Evolutionary conservation across 1,140 invertebrate genomes (phyloP).

Genomic region (Caenorhabditis briggsae): DNA sequence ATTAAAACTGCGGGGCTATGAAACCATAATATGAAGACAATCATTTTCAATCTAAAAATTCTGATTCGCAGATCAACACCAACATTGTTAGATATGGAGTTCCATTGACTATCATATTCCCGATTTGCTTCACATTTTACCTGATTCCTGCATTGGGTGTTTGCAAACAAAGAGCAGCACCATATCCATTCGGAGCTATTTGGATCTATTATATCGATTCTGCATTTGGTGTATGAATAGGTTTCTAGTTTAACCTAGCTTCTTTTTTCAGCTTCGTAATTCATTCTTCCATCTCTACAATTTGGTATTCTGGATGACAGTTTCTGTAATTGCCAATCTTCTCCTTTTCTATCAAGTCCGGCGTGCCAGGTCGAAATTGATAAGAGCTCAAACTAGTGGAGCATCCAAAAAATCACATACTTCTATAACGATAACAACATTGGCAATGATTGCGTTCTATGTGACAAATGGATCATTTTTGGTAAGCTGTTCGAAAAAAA

Average conservation of each 20-base stretch:
- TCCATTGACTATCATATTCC: background rate
- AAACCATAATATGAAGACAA: background rate
- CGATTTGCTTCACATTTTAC: constrained; percentile 21
- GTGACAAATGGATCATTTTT: constrained; percentile 23
- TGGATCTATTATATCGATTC: constrained; percentile 26
- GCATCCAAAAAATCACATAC: background rate
- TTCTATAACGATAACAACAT: background rate
- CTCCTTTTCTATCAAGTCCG: background rate
- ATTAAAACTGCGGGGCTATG: too few species aligned
- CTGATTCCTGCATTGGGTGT: constrained; percentile 15
- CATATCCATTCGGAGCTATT: constrained; percentile 17
- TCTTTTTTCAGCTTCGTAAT: background rate
- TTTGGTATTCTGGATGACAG: constrained; percentile 12
- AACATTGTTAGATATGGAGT: background rate
- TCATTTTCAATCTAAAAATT: background rate
- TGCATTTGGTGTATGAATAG: background rate
- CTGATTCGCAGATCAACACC: background rate
- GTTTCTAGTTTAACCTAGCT: background rate
- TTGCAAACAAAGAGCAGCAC: background rate
- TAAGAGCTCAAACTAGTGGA: background rate
- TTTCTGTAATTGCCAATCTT: background rate
- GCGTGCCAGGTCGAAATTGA: background rate
- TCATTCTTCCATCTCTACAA: constrained; percentile 1
- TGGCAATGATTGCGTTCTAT: constrained; percentile 10
- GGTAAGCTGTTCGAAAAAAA: background rate